These are phyloP conservation scores for Leucoraja erinaceus DNA, from an alignment of 2,113 vertebrate species.

Conservation along the genomic window DNA sequence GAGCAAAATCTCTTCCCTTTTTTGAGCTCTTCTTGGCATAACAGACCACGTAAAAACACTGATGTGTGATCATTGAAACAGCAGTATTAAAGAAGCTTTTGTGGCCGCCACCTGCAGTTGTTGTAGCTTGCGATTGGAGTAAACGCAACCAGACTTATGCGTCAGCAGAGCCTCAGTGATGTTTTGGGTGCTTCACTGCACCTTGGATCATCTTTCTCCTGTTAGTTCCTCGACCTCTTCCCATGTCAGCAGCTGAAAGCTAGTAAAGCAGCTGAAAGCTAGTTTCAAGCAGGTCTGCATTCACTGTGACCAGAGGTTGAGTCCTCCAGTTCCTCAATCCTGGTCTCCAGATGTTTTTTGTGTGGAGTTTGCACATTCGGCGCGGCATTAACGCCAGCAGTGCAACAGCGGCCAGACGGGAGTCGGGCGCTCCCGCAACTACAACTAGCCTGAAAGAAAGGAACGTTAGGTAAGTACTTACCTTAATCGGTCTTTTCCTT, in stretches of 20 bases:
- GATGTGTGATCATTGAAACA: background rate
- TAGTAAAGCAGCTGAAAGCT: too few species aligned
- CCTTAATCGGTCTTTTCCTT: too few species aligned
- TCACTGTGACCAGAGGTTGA: too few species aligned
- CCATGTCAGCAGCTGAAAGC: background rate
- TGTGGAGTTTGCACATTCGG: too few species aligned
- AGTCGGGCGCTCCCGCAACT: too few species aligned
- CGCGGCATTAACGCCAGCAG: too few species aligned
- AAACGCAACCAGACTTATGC: background rate
- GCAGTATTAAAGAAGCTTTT: background rate
- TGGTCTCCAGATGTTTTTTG: too few species aligned
- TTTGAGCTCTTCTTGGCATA: background rate
- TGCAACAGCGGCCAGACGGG: too few species aligned
- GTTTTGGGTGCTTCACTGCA: background rate
- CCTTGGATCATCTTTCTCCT: background rate
- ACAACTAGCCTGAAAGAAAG: too few species aligned
- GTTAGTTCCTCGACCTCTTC: background rate
- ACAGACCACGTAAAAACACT: background rate
- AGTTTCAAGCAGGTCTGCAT: too few species aligned
- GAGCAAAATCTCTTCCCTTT: background rate
- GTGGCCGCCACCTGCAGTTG: background rate
- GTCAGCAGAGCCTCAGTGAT: background rate
- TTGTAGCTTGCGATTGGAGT: background rate
- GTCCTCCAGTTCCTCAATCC: too few species aligned
- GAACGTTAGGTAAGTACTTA: too few species aligned